Conservation (phyloP, 1,140 invertebrate species). For the Hylaeus volcanicus region DNA sequence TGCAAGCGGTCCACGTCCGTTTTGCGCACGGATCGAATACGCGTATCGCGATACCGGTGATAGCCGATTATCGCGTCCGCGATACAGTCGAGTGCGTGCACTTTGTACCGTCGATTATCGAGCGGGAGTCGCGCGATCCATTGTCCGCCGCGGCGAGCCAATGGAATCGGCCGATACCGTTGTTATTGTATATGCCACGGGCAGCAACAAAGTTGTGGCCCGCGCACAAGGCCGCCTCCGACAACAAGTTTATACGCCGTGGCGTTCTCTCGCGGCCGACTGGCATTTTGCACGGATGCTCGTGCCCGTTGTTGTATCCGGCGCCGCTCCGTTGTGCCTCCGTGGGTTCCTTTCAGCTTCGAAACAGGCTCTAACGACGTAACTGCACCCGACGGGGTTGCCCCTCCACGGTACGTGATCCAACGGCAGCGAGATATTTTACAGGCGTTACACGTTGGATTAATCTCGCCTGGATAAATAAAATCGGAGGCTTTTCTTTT, state of each 20-base stretch:
- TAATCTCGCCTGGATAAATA: too few species aligned
- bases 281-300: neutral
- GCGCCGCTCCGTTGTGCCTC: constrained; percentile 18
- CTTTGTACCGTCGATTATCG: constrained; percentile 48
- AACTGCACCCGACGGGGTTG: constrained; percentile 29
- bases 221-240: neutral
- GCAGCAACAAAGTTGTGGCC: constrained; percentile 43
- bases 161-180: constrained; percentile 50
- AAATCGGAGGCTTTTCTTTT: too few species aligned
- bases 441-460: too few species aligned
- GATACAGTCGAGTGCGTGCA: constrained; percentile 34
- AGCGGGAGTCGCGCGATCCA: constrained; percentile 38
- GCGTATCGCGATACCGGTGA: constrained; percentile 9
- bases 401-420: neutral
- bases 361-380: constrained; percentile 41
- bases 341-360: constrained; percentile 35
- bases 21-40: neutral
- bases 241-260: constrained; percentile 25
- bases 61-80: constrained; percentile 31
- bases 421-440: too few species aligned
- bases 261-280: neutral
- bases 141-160: constrained; percentile 41
- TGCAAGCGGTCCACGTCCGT: too few species aligned
- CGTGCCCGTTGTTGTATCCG: constrained; percentile 31
- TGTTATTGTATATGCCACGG: constrained; percentile 34